Conservation (phyloP, 1,140 invertebrate genomes). For the Pogonomyrmex barbatus region DNA sequence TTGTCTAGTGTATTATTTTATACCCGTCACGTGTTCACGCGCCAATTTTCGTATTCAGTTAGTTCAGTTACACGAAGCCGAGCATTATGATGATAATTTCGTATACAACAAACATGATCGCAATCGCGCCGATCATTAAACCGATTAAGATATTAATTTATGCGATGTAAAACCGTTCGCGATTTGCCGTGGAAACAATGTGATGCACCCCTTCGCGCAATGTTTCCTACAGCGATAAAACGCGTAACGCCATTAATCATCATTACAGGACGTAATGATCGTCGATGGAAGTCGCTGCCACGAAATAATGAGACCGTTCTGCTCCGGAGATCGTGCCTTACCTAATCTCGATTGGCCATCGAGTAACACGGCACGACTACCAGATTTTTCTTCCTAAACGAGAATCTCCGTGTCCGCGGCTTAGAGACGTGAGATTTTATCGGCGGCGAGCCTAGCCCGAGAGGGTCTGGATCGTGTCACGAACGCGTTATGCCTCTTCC, state of each 20-base stretch:
- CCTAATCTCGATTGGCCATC: constrained; percentile 75
- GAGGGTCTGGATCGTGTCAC: constrained; percentile 29
- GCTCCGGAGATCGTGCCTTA: constrained; percentile 49
- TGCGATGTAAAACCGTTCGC: neutral
- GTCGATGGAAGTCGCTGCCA: constrained; percentile 62
- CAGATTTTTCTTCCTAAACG: constrained; percentile 61
- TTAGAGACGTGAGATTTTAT: constrained; percentile 63
- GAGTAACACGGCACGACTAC: constrained; percentile 68
- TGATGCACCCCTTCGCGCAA: neutral
- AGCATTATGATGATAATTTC: neutral
- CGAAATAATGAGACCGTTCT: constrained; percentile 74
- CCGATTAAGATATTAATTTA: constrained; percentile 46
- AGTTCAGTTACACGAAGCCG: neutral
- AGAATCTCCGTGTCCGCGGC: constrained; percentile 28
- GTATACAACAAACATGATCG: neutral
- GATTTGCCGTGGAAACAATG: constrained; percentile 27
- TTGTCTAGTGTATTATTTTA: neutral
- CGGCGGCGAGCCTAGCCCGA: neutral
- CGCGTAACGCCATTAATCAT: constrained; percentile 67
- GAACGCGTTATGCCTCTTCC: constrained; percentile 7
- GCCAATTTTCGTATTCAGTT: neutral
- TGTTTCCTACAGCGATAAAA: constrained; percentile 53
- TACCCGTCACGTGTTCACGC: neutral
- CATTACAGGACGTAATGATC: constrained; percentile 61
- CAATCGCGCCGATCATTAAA: neutral